phyloP scores from a whole-genome alignment of 2,797 vertebrate species.

The Scolopax bukidnonensis region DNA sequence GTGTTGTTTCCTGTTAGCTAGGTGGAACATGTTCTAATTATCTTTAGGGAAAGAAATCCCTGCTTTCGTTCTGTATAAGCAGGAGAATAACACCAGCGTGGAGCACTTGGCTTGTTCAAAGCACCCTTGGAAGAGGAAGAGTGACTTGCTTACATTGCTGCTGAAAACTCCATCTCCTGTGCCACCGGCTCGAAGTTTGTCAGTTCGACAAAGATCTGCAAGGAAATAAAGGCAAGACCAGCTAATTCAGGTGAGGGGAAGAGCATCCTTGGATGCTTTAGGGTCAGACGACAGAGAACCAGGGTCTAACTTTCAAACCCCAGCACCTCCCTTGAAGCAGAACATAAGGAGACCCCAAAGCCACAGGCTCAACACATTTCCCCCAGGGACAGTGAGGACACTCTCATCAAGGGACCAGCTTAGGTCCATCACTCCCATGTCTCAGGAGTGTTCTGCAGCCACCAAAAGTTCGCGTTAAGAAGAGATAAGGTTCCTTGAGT shows the following conservation, averaged over 20 bases:
- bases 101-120: not conserved
- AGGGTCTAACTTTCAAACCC: not conserved
- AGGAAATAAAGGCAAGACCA: slow-evolving; percentile 44
- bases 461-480: not conserved
- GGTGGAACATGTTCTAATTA: not conserved
- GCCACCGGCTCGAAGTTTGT: slow-evolving; percentile 85
- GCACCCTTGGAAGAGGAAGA: fast-evolving
- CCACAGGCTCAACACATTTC: not conserved
- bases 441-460: fast-evolving
- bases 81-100: not conserved
- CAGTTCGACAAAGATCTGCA: slow-evolving; percentile 86
- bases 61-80: not conserved
- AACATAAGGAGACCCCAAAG: not conserved
- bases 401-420: too few species aligned
- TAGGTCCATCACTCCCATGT: fast-evolving
- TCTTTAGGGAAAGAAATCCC: not conserved
- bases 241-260: not conserved
- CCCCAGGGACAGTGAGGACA: fast-evolving
- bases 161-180: slow-evolving; percentile 73
- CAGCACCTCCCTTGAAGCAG: not conserved
- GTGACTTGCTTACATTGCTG: slow-evolving; percentile 78
- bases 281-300: not conserved
- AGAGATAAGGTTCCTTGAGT: not conserved
- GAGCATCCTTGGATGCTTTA: not conserved
- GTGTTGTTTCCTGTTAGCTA: not conserved